Evolutionary conservation across 2,797 vertebrate genomes (phyloP), one percentile per base, ranked within the genome.

Genomic region (Delichon dasypus): DNA sequence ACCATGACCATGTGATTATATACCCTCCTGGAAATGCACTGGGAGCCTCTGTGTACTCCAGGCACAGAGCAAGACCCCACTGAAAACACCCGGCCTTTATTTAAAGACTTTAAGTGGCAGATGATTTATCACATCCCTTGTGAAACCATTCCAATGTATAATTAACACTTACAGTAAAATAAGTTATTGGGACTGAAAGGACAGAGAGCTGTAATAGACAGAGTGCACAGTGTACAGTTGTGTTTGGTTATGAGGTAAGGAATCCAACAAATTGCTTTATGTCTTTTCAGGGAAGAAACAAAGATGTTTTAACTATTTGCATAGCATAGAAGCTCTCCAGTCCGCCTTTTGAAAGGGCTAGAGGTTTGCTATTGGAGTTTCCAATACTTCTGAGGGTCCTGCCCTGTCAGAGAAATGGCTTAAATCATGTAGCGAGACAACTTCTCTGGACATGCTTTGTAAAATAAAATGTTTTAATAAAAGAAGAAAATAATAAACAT

Each of bases 121-220:
- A 73, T 91, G 89, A 96, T 95, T 93, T 93, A 87, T 85, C 48
- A 58, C 76, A 76, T 57, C 64, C 60, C 73, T 94, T 66, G 19
- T 26, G n/a, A 93, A 96, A 85, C 64, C 64, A 70, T 85, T 90
- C 91, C 66, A 54, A 57, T 65, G 76, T 73, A 54, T 95, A 94
- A 95, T 94, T 94, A 91, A 86, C 73, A n/a, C 62, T 81, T 85
- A 81, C 60, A 79, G 76, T 82, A 75, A 94, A 91, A 76, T 36
- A 88, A 90, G 67, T 79, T 89, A 36, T 18, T 64, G 53, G 32
- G 82, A 21, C 67, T 90, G 89, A 67, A 88, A 84, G 80, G 45
- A 9, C 2, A 5, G 60, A 38, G 82, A 88, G 83, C 34, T 1
- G 2, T 47, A 85, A 82, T 51, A 62, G 54, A 70, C 58, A 70